Evolutionary conservation across 2,888 invertebrate genomes (phyloP).

Genomic region (Caenorhabditis panamensis): DNA sequence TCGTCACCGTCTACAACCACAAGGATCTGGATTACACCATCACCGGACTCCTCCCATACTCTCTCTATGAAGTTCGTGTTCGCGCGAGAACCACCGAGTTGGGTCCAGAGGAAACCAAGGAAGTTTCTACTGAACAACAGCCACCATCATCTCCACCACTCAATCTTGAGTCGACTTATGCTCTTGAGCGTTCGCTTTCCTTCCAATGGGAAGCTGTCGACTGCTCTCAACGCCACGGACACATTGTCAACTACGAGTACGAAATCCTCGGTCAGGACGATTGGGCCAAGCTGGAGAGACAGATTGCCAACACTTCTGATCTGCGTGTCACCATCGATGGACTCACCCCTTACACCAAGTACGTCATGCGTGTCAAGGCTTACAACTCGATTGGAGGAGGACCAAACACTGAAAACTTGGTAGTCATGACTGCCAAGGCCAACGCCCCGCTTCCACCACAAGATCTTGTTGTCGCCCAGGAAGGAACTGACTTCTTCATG

Average conservation of each 20-base stretch:
- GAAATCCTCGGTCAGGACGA: slow-evolving; percentile 81
- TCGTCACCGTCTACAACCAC: slow-evolving; percentile 81
- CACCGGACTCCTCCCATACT: slow-evolving; percentile 81
- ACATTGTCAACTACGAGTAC: slow-evolving; percentile 81
- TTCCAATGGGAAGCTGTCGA: slow-evolving; percentile 80
- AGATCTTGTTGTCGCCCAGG: slow-evolving; percentile 79
- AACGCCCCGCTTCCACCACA: slow-evolving; percentile 81
- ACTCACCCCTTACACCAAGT: slow-evolving; percentile 81
- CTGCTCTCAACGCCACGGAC: slow-evolving; percentile 81
- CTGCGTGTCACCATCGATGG: slow-evolving; percentile 79
- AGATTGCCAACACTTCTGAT: slow-evolving; percentile 81
- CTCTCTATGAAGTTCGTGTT: slow-evolving; percentile 80
- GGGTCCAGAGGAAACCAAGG: slow-evolving; percentile 80
- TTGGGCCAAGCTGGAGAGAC: slow-evolving; percentile 81
- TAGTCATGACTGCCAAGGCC: slow-evolving; percentile 80
- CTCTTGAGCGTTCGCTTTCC: slow-evolving; percentile 75
- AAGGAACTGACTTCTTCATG: slow-evolving; percentile 80
- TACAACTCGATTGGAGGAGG: slow-evolving; percentile 81
- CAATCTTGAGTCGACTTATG: slow-evolving; percentile 79
- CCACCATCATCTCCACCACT: slow-evolving; percentile 81
- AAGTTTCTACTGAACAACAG: slow-evolving; percentile 79
- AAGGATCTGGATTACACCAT: slow-evolving; percentile 80
- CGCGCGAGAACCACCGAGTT: slow-evolving; percentile 79
- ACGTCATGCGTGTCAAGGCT: slow-evolving; percentile 80
- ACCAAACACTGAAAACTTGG: slow-evolving; percentile 81